Conservation (phyloP, 2,797 vertebrate species). For the Cuculus canorus region DNA sequence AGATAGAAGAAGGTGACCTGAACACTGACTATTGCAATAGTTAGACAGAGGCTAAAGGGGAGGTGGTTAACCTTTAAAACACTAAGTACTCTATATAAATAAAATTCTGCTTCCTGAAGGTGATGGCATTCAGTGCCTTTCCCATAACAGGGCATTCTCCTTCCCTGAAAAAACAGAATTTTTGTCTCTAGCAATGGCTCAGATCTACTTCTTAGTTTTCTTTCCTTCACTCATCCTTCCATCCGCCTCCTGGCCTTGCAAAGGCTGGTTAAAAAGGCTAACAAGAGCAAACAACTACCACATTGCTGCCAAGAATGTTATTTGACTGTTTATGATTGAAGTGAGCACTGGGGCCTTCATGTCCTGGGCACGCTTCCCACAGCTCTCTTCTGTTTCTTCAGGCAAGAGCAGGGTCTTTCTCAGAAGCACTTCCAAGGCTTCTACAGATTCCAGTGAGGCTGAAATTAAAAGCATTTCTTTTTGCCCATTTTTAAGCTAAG, state of each 20-base stretch:
- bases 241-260: background rate
- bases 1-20: background rate
- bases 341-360: background rate
- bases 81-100: background rate
- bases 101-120: background rate
- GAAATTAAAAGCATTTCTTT: background rate
- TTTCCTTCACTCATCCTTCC: too few species aligned
- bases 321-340: background rate
- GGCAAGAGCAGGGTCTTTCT: background rate
- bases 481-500: background rate
- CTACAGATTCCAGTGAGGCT: background rate
- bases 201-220: background rate
- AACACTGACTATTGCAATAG: background rate
- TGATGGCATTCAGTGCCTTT: background rate
- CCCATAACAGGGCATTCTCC: background rate
- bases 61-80: background rate
- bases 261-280: background rate
- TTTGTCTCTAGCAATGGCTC: background rate
- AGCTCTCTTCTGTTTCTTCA: background rate
- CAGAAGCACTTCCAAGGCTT: background rate
- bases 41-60: background rate
- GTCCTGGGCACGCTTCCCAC: background rate
- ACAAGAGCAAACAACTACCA: background rate
- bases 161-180: background rate
- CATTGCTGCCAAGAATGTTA: background rate